Conservation (phyloP, 2,888 invertebrate species). For the Heliconius ethilla region DNA sequence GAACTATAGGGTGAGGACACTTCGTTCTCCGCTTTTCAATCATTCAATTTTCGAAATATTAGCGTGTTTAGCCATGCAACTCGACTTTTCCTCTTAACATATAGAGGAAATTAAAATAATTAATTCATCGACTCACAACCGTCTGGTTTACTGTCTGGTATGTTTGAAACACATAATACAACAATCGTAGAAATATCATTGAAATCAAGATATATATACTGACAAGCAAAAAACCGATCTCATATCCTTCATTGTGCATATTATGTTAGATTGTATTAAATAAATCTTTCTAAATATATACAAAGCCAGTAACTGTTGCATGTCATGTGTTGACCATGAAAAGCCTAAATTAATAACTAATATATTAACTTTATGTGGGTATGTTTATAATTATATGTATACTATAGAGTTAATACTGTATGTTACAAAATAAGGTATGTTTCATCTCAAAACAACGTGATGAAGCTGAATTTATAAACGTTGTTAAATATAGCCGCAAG, state of each 20-base stretch:
- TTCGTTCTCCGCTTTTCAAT: not conserved
- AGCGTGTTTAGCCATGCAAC: not conserved
- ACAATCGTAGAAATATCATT: not conserved
- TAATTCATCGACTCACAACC: not conserved
- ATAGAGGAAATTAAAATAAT: not conserved
- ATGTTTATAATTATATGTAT: not conserved
- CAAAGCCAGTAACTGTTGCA: not conserved
- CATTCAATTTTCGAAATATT: not conserved
- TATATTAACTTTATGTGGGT: constrained; percentile 30
- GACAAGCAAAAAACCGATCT: not conserved
- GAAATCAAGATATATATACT: not conserved
- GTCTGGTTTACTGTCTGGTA: not conserved
- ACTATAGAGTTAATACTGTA: not conserved
- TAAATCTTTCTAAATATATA: not conserved
- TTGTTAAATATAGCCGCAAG: constrained; percentile 25
- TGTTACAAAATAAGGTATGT: constrained; percentile 13
- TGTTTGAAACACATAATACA: not conserved
- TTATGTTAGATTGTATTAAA: too few species aligned
- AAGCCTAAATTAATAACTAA: not conserved
- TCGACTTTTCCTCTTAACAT: not conserved
- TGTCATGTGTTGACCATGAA: not conserved
- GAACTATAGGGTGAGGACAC: not conserved
- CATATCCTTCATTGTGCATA: not conserved
- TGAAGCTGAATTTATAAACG: constrained; percentile 23
- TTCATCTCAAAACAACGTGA: constrained; percentile 25